Percentiles rank a stretch among this genome's conserved stretches.
These are phyloP conservation scores for Corydoras sp. DNA, from an alignment of 2,113 vertebrate genomes.

Conservation along the genomic window DNA sequence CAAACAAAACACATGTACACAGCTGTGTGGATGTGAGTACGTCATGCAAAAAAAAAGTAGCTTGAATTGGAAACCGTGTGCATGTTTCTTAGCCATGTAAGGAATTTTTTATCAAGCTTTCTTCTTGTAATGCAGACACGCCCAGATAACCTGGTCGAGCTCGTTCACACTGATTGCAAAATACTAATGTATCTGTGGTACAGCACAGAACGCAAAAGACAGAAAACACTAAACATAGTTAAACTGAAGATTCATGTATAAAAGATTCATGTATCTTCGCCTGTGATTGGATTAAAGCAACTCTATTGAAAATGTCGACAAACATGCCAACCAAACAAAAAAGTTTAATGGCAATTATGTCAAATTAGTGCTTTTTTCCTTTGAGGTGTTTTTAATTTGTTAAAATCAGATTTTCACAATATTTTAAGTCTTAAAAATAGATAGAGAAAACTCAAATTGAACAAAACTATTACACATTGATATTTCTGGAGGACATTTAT, in stretches of 20 bases:
- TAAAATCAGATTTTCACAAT: too few species aligned
- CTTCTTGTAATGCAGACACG: constrained; percentile 13
- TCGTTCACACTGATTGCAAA: neutral
- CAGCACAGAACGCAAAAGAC: too few species aligned
- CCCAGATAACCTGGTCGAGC: constrained; percentile 13
- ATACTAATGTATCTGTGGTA: neutral
- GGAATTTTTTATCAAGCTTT: constrained; percentile 7
- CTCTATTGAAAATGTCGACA: neutral
- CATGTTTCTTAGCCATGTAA: neutral
- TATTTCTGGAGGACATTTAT: too few species aligned
- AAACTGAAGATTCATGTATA: too few species aligned
- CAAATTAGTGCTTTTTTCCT: too few species aligned
- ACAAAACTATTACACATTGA: too few species aligned
- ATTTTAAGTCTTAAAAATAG: too few species aligned
- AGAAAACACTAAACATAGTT: too few species aligned
- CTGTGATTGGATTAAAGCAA: neutral
- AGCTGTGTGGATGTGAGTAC: neutral
- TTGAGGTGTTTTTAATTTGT: too few species aligned
- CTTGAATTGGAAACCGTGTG: neutral
- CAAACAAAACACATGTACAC: constrained; percentile 40
- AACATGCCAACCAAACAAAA: neutral
- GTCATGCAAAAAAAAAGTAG: neutral
- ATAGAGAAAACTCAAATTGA: too few species aligned
- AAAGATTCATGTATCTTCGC: neutral
- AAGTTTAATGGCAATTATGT: neutral